Evolutionary conservation across 2,113 vertebrate species (phyloP), one percentile per base, ranked within the genome.

Genomic region (Aptenodytes patagonicus): DNA sequence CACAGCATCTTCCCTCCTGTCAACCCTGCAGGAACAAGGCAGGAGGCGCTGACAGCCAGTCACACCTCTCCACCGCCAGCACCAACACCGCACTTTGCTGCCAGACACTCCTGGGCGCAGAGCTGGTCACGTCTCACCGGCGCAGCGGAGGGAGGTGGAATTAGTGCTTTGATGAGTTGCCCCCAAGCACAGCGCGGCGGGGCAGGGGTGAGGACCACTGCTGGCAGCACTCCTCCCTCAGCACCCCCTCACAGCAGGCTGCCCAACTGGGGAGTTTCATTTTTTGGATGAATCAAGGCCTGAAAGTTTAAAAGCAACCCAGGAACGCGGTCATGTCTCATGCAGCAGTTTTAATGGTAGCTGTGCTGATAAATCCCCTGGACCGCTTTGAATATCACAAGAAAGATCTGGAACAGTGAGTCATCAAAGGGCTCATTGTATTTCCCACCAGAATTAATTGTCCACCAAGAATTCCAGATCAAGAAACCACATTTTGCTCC

Each of bases 11-110:
- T 73, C 28, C 7, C 9, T 40, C 11, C n/a, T 9, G 29, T 3
- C 82, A 73, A 32, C 38, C 55, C 77, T 17, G 46, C n/a, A 12
- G 19, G 26, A 40, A 7, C 9, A 10, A 19, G 26, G 64, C 1
- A 0, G 21, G 31, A 32, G 3, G 3, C 1, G 1, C 32, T 13
- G 15, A 32, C 66, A 58, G n/a, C 25, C 31, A 1, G 24, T n/a
- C 71, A 32, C 51, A 15, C 15, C 49, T 34, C 61, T 17, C 24
- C 66, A 20, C 18, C 5, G 0, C 65, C 0, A 6, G 8, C 65
- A 44, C 16, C 0, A 1, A 24, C 61, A 5, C 34, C 3, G 9
- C 9, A 2, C 52, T 26, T 20, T 0, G 2, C 69, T 55, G 44
- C 3, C 24, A 52, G 49, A 8, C 6, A 7, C 60, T 57, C 1